Conservation (phyloP, 2,113 vertebrate species). For the Balaeniceps rex region DNA sequence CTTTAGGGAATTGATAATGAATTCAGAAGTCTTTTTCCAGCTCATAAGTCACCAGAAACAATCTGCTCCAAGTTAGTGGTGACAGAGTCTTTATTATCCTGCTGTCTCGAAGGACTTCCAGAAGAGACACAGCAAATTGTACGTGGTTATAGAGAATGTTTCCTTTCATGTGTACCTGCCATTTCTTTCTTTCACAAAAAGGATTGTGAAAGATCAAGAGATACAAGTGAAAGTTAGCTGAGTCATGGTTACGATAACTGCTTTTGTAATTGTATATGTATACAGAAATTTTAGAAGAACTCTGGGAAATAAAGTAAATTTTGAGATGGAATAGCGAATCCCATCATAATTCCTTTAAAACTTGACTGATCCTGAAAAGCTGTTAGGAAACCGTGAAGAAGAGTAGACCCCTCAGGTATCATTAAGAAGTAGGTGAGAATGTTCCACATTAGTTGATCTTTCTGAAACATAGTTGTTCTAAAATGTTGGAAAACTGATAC, state of each 20-base stretch:
- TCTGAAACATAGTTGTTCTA: not conserved
- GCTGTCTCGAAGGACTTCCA: not conserved
- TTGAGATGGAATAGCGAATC: not conserved
- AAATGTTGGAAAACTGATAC: not conserved
- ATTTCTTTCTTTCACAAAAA: not conserved
- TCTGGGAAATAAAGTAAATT: not conserved
- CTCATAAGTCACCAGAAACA: constrained; percentile 11
- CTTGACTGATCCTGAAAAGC: not conserved
- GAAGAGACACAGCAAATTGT: not conserved
- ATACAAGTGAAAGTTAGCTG: not conserved
- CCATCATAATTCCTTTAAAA: not conserved
- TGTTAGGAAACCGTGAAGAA: not conserved
- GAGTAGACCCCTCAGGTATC: not conserved
- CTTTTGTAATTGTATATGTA: not conserved
- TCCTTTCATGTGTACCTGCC: not conserved
- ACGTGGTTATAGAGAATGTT: not conserved
- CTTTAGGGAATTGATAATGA: not conserved
- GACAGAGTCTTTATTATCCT: not conserved
- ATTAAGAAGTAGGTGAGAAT: not conserved
- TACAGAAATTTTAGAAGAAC: not conserved
- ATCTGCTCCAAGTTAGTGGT: not conserved
- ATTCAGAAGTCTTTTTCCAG: not conserved
- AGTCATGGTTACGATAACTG: not conserved
- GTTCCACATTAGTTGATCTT: not conserved
- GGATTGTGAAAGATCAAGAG: not conserved